These are phyloP conservation scores for Antechinus stuartii DNA, from an alignment of 2,113 vertebrate genomes.

Conservation along the genomic window DNA sequence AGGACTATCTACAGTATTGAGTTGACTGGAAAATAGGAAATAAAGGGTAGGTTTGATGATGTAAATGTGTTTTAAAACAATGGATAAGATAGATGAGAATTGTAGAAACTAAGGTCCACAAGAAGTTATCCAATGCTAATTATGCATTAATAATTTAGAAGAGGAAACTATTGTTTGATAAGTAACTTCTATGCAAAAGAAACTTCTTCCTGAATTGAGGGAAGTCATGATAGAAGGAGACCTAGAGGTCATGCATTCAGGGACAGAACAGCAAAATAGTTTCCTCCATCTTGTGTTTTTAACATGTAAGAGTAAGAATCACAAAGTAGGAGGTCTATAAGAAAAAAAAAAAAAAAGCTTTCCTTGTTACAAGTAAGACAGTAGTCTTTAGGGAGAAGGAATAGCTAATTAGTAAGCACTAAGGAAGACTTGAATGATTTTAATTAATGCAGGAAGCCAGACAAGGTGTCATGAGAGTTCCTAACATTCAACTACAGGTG, in stretches of 20 bases:
- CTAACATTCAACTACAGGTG: background rate
- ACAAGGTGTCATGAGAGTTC: background rate
- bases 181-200: background rate
- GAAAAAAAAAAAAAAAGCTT: background rate
- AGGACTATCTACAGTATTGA: background rate
- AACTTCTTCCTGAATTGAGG: background rate
- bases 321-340: background rate
- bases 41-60: background rate
- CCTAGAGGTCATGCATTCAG: background rate
- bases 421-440: background rate
- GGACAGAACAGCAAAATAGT: background rate
- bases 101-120: background rate
- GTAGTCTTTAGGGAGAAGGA: background rate
- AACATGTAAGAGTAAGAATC: background rate
- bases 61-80: slow-evolving; percentile 1
- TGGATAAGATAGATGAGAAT: background rate
- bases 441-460: background rate
- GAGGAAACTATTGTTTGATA: background rate
- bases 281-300: background rate
- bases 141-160: background rate
- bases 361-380: background rate
- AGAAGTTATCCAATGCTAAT: background rate
- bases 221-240: background rate
- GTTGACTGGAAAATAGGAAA: background rate
- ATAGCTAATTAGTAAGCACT: background rate